Evolutionary conservation across 2,797 vertebrate genomes (phyloP).

Genomic region (Chelonia mydas): DNA sequence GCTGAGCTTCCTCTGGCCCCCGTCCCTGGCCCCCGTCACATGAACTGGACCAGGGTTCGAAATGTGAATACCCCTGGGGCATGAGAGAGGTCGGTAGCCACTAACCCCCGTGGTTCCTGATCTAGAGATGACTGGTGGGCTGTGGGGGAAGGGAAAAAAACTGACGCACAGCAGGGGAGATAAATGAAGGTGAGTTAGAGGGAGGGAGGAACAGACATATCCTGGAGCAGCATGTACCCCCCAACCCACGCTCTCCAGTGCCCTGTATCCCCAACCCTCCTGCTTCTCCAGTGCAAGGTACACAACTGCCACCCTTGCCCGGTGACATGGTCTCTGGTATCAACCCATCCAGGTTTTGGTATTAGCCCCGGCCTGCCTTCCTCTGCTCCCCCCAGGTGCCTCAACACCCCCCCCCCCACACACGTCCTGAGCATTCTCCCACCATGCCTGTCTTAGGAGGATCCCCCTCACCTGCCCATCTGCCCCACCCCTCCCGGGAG

Average conservation of each 20-base stretch:
- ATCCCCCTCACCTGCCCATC: neutral
- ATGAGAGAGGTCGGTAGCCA: neutral
- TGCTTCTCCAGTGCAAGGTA: neutral
- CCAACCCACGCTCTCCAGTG: neutral
- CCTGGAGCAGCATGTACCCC: neutral
- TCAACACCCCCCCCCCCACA: neutral
- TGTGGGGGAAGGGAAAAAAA: neutral
- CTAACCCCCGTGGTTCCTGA: neutral
- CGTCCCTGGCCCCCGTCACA: neutral
- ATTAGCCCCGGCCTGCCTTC: neutral
- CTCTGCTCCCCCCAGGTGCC: neutral
- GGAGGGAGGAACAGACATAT: neutral
- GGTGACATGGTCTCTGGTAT: neutral
- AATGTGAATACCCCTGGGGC: neutral
- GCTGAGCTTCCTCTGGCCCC: neutral
- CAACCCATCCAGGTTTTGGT: neutral
- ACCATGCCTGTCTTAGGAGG: neutral
- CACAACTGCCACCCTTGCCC: neutral
- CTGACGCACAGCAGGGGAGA: neutral
- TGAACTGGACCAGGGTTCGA: neutral
- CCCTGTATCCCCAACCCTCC: neutral
- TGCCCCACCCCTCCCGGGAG: neutral
- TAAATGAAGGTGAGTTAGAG: neutral
- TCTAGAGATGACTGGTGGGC: neutral
- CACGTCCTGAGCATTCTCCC: neutral